Evolutionary conservation across 2,797 vertebrate genomes (phyloP).

Genomic region (Tiaroga cobitis): DNA sequence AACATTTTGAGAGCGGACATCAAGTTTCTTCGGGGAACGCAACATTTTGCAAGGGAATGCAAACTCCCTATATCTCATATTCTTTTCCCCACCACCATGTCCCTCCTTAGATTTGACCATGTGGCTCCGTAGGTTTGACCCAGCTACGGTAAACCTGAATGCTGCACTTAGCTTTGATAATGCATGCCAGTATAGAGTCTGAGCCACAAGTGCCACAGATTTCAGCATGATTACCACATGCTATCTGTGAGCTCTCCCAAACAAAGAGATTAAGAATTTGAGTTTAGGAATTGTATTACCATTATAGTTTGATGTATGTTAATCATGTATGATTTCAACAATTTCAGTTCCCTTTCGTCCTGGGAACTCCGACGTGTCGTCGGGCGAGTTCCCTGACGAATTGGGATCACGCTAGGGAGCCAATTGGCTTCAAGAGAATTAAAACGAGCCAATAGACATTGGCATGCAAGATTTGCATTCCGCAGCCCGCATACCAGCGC

Average conservation of each 20-base stretch:
- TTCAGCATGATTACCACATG: background rate
- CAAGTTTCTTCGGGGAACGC: background rate
- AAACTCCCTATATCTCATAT: background rate
- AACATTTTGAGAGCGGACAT: background rate
- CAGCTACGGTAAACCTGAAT: background rate
- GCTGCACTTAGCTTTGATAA: background rate
- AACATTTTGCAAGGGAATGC: background rate
- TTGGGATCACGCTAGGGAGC: no score
- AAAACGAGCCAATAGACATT: no score
- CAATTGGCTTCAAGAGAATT: no score
- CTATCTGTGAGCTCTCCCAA: background rate
- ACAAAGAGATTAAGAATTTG: background rate
- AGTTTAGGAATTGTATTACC: background rate
- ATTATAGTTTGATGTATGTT: slow-evolving; percentile 31
- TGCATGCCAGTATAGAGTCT: background rate
- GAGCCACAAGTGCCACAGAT: background rate
- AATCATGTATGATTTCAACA: slow-evolving; percentile 16
- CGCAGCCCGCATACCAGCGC: no score
- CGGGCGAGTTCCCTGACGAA: no score
- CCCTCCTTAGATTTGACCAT: background rate
- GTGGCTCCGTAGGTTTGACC: background rate
- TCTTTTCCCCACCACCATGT: background rate
- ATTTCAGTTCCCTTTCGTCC: no score
- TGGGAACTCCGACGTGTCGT: no score
- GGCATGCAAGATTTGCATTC: no score